A percentile compares a stretch with the other conserved stretches of the same genome.
These are phyloP conservation scores for Actinostola sp. DNA, from an alignment of 92 coral and sea anemone species.

Conservation along the genomic window DNA sequence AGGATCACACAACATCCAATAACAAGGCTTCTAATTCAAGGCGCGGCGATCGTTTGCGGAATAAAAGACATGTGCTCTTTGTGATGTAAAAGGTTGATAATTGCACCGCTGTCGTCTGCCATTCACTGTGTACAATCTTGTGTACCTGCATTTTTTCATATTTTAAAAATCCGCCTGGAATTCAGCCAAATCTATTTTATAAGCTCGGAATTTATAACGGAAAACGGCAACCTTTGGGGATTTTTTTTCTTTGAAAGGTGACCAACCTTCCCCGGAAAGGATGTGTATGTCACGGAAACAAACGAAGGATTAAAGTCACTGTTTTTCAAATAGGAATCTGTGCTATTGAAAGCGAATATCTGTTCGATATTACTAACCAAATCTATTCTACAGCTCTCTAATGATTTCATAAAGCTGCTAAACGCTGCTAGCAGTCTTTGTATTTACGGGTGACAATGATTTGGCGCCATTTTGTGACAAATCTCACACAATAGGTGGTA, in stretches of 20 bases:
- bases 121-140: neutral
- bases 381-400: neutral
- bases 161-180: slow-evolving; percentile 7
- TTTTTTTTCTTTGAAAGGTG: slow-evolving; percentile 23
- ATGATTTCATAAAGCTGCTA: neutral
- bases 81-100: slow-evolving; percentile 28
- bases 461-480: slow-evolving; percentile 38
- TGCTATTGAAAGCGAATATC: slow-evolving; percentile 2
- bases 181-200: slow-evolving; percentile 8
- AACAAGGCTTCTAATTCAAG: slow-evolving; percentile 18
- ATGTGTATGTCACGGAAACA: slow-evolving; percentile 20
- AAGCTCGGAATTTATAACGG: slow-evolving; percentile 18
- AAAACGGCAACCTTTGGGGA: slow-evolving; percentile 9
- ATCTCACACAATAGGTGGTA: slow-evolving; percentile 25
- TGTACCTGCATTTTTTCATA: neutral
- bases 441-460: slow-evolving; percentile 14
- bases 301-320: neutral
- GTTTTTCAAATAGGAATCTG: neutral
- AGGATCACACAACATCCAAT: slow-evolving; percentile 51
- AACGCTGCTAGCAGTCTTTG: neutral
- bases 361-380: neutral
- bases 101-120: slow-evolving; percentile 17
- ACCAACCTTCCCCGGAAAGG: slow-evolving; percentile 28
- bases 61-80: slow-evolving; percentile 23
- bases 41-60: slow-evolving; percentile 42